Conservation (phyloP, 1,140 invertebrate species). For the Saccostrea glomerata region DNA sequence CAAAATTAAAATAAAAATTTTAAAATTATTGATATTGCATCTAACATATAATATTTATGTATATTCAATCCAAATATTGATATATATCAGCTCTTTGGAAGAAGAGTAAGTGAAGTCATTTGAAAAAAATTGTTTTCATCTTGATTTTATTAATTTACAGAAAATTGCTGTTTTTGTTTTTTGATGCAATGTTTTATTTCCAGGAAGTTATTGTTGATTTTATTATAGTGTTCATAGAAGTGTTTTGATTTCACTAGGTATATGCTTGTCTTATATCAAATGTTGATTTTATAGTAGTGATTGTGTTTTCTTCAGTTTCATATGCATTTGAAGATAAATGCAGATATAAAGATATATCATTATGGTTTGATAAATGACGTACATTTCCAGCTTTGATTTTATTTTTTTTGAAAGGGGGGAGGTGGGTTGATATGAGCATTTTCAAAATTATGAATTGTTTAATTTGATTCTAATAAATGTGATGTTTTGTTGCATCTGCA, state of each 20-base stretch:
- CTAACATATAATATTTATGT: background rate
- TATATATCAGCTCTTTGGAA: background rate
- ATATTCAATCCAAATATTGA: background rate
- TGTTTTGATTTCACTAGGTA: background rate
- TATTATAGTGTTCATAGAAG: background rate
- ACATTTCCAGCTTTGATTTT: no score
- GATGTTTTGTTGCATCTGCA: conserved; percentile 3
- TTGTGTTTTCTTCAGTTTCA: no score
- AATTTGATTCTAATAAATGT: background rate
- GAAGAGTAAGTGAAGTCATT: background rate
- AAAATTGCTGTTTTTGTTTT: background rate
- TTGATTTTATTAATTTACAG: background rate
- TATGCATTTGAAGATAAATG: no score
- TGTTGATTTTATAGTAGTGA: background rate
- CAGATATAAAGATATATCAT: no score
- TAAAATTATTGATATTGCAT: background rate
- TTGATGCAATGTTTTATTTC: background rate
- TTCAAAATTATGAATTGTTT: background rate
- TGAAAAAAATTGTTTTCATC: background rate
- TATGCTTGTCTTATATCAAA: background rate
- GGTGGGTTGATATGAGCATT: no score
- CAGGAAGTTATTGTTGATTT: background rate
- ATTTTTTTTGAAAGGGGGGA: no score
- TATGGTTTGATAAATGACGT: no score
- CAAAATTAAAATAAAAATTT: background rate